These are phyloP conservation scores for Coleophora deauratella DNA, from an alignment of 2,888 invertebrate species.

Conservation along the genomic window DNA sequence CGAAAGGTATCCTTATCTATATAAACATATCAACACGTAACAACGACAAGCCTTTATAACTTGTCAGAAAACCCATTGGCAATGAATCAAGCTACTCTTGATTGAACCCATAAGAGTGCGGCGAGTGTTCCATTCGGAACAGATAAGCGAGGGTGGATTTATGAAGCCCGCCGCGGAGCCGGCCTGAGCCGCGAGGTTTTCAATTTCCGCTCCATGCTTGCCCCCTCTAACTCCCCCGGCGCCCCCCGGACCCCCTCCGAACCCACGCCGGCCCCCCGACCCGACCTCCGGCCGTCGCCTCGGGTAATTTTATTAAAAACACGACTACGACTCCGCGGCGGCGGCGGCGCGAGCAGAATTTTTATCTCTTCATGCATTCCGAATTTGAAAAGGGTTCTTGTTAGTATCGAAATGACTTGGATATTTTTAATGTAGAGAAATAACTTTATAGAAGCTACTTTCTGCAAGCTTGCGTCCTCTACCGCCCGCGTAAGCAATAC, in stretches of 20 bases:
- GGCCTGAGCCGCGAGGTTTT: slow-evolving; percentile 40
- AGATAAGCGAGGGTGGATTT: slow-evolving; percentile 48
- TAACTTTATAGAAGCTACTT: no score
- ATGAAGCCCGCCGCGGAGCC: slow-evolving; percentile 30
- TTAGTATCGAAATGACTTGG: no score
- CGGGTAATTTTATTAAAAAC: slow-evolving; percentile 69
- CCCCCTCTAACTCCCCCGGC: slow-evolving; percentile 16
- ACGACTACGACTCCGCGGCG: slow-evolving; percentile 30
- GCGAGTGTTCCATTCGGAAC: slow-evolving; percentile 20
- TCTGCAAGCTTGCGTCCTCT: no score
- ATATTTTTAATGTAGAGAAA: no score
- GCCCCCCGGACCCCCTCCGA: slow-evolving; percentile 18
- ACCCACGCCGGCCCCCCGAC: slow-evolving; percentile 10
- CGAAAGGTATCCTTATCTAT: no score
- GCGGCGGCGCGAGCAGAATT: slow-evolving; percentile 39
- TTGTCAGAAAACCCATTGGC: slow-evolving; percentile 21
- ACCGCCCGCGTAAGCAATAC: no score
- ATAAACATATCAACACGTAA: no score
- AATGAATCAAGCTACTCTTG: slow-evolving; percentile 39
- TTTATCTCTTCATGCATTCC: slow-evolving; percentile 54
- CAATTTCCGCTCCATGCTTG: slow-evolving; percentile 52
- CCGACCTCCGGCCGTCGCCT: slow-evolving; percentile 17
- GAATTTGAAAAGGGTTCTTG: slow-evolving; percentile 28
- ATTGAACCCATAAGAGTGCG: slow-evolving; percentile 46
- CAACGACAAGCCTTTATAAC: no score